These are phyloP conservation scores for Drosophila atripex DNA, from an alignment of 2,888 invertebrate species.

Conservation along the genomic window DNA sequence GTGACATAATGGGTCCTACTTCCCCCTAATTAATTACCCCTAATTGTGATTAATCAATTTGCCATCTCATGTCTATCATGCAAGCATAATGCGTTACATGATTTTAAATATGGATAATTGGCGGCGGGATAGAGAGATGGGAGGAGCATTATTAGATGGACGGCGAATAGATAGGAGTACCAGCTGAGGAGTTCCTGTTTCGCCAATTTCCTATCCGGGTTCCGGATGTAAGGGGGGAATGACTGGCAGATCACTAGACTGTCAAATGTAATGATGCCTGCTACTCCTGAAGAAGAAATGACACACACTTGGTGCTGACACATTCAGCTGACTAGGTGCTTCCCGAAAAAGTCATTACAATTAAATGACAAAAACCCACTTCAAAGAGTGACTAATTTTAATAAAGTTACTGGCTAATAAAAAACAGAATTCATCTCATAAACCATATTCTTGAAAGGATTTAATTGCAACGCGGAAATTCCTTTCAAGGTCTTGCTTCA, in stretches of 20 bases:
- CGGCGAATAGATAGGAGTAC: background rate
- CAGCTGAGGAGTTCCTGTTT: conserved; percentile 22
- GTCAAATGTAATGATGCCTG: background rate
- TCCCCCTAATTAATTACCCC: conserved; percentile 48
- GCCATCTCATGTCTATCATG: conserved; percentile 43
- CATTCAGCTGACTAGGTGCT: background rate
- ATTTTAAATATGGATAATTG: conserved; percentile 45
- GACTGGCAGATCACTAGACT: conserved; percentile 3
- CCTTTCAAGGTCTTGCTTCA: background rate
- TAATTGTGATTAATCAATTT: conserved; percentile 59
- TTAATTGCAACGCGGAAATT: background rate
- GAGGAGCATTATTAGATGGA: conserved; percentile 17
- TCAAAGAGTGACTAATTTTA: background rate
- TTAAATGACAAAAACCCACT: background rate
- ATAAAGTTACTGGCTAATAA: background rate
- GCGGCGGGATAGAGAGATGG: background rate
- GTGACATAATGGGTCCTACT: conserved; percentile 40
- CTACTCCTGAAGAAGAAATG: background rate
- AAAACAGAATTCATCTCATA: background rate
- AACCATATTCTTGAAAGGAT: background rate
- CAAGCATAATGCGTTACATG: conserved; percentile 46
- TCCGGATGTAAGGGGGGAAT: conserved; percentile 26
- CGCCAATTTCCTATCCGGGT: conserved; percentile 23
- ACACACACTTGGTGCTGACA: no score
- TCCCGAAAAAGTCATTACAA: no score